Base-by-base conservation (phyloP, 1,140 invertebrate species). In the Sminthurides bifidus region DNA sequence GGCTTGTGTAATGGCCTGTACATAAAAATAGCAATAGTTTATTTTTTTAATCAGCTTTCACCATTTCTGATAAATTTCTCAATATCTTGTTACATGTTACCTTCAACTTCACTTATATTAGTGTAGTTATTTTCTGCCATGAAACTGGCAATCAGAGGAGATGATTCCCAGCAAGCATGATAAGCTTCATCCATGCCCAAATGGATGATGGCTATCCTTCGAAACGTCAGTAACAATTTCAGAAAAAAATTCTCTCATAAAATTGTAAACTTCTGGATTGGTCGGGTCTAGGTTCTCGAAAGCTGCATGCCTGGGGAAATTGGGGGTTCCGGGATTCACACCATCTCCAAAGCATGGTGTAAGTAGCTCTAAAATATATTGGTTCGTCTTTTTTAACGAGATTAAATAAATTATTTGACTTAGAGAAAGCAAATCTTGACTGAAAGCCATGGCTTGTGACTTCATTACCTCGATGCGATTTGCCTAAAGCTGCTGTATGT, bases 111-210 rank as follows among this genome's bases (percentile, higher is more conserved):
- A 24, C 35, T 48, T 3, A 55, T 35, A 6, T 35, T 46, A 3
- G 30, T 43, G 35, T 58, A 61, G 27, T 49, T 49, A 52, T 58
- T 33, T 0, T 29, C 40, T 1, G 24, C 33, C 60, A 61, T 61
- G 24, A 61, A 61, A 1, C 23, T 43, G 27, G 19, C 5, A 10
- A 61, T 58, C 14, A 41, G 52, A 21, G 55, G 55, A 17, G 60
- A 61, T 1, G 55, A 58, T 33, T 58, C 52, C 60, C 60, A 60
- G 38, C 60, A 61, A 10, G 55, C 48, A n/a, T 45, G 24, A 30
- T 61, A 58, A 24, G 95, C 90, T 74, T 97, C 92, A 69, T 97
- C 92, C 3, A 90, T 91, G 23, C 92, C 92, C 1, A 92, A 68
- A 72, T 92, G 89, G 21, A 92, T 66, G 68, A n/a, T 82, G 90